Evolutionary conservation across 2,797 vertebrate species (phyloP).

Genomic region (Mormyrus proboscirostris): DNA sequence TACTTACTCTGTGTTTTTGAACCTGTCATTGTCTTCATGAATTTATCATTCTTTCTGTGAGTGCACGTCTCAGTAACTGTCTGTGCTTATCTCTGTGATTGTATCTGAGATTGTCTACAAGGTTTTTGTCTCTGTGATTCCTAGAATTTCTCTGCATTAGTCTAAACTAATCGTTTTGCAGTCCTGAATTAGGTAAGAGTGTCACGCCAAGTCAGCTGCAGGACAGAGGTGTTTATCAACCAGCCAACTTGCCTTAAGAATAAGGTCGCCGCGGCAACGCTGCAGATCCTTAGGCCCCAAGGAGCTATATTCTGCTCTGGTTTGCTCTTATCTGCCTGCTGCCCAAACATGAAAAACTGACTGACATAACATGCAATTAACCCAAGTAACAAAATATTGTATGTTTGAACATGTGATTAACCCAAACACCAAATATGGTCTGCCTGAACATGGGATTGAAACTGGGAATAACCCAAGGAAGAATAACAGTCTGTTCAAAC

Average conservation of each 20-base stretch:
- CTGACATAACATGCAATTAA: background rate
- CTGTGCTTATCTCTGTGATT: background rate
- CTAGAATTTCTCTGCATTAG: background rate
- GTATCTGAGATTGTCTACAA: background rate
- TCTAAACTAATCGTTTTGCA: background rate
- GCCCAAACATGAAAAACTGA: background rate
- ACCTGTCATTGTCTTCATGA: background rate
- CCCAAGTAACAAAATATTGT: background rate
- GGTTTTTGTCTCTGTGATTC: background rate
- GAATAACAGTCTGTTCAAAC: background rate
- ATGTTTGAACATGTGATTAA: background rate
- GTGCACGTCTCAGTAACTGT: background rate
- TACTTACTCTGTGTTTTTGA: background rate
- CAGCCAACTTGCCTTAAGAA: conserved; percentile 37
- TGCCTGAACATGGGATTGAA: background rate
- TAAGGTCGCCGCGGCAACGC: conserved; percentile 38
- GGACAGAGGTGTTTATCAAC: conserved; percentile 26
- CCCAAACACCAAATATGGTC: background rate
- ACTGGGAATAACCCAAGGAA: background rate
- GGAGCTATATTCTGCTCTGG: background rate
- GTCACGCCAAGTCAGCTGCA: background rate
- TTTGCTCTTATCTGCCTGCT: background rate
- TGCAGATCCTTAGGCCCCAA: conserved; percentile 4
- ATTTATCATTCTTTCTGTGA: background rate
- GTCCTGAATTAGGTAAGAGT: background rate